A percentile compares a stretch with the other conserved stretches of the same genome.
Conservation (phyloP, 2,888 invertebrate species). For the Phytoseiulus persimilis region DNA sequence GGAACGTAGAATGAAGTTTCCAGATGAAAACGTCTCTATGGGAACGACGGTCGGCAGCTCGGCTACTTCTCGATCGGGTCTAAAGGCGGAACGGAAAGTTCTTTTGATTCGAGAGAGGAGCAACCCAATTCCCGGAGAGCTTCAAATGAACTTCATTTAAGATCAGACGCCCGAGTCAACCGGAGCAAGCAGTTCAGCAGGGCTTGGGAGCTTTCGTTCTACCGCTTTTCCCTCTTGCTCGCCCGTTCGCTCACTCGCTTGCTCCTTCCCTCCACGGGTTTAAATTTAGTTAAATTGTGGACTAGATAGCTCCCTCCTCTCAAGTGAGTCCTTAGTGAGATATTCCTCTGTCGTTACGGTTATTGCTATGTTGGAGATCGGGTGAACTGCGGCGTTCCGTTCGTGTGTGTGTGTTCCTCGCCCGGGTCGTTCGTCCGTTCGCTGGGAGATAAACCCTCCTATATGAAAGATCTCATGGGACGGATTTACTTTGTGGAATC, state of each 20-base stretch:
- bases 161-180: not conserved
- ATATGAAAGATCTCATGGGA: not conserved
- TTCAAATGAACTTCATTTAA: not conserved
- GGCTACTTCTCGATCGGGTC: not conserved
- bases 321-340: not conserved
- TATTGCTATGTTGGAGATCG: not conserved
- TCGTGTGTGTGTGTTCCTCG: not conserved
- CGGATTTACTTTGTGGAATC: not conserved
- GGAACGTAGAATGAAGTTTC: not conserved
- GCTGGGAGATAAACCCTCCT: not conserved
- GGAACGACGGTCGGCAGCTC: not conserved
- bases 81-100: not conserved
- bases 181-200: not conserved
- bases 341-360: not conserved
- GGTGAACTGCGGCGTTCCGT: not conserved
- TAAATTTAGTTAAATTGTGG: slow-evolving; percentile 5
- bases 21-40: not conserved
- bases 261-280: not conserved
- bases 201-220: not conserved
- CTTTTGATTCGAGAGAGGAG: not conserved
- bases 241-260: not conserved
- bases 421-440: not conserved
- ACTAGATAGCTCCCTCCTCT: not conserved
- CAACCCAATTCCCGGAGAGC: not conserved
- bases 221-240: not conserved